Evolutionary conservation across 2,113 vertebrate genomes (phyloP), one percentile per base, ranked within the genome.

Genomic region (Neogale vison): DNA sequence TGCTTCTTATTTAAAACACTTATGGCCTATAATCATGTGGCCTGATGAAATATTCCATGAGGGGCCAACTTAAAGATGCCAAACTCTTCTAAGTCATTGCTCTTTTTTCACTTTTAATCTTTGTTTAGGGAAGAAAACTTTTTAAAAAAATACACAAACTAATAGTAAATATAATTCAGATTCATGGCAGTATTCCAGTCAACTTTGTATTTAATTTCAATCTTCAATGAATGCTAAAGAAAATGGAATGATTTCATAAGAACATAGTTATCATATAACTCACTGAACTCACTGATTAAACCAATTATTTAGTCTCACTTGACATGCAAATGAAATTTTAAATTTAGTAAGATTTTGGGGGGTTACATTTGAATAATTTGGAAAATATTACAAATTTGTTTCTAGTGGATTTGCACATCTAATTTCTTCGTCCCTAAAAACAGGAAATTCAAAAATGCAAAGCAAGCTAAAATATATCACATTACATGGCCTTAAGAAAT

Each of bases 351-450:
- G 57, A 80, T 85, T 81, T 81, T 39, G 83, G 55, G 23, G 26
- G 34, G n/a, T 39, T 97, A 10, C 50, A 93, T 84, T 88, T 96
- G 61, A 96, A 84, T 87, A 91, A 61, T 95, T 97, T 97, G 82
- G 93, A 97, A 97, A 95, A 97, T 42, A 93, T 90, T 81, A 61
- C 4, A 84, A 20, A 74, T 95, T 97, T 96, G 20, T 92, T 90
- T 95, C 69, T 83, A 98, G 83, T 96, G 93, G 65, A 92, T 96
- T 97, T 97, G 83, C 57, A 81, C n/a, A 92, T 93, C 63, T 34
- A 93, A 80, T 74, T 76, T 96, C 50, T 89, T 93, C 59, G 55
- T 92, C 42, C 67, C 34, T 61, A 47, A 92, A 97, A 86, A 59
- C 3, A 95, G 24, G 83, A 97, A 97, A 93, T 86, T 85, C 6